A percentile compares a stretch with the other conserved stretches of the same genome.
phyloP scores from a whole-genome alignment of 2,113 vertebrate species.

The Xyliphius kryptos region DNA sequence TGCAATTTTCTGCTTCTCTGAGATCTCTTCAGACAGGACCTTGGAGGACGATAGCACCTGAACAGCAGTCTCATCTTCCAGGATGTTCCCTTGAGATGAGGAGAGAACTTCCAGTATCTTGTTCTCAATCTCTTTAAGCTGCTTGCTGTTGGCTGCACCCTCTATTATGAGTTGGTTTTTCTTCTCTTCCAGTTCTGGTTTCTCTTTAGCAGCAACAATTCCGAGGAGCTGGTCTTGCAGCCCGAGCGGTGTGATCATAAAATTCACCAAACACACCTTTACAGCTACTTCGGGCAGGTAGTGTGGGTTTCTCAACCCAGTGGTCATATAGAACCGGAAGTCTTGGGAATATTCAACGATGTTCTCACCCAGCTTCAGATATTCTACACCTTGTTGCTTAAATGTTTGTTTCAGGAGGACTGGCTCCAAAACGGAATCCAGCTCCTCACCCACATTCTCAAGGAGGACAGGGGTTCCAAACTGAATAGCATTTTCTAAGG shows the following conservation, averaged over 20 bases:
- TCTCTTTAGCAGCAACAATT: slow-evolving; percentile 84
- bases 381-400: slow-evolving; percentile 85
- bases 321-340: slow-evolving; percentile 88
- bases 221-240: slow-evolving; percentile 89
- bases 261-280: slow-evolving; percentile 91
- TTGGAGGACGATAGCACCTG: slow-evolving; percentile 84
- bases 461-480: slow-evolving; percentile 82
- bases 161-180: slow-evolving; percentile 86
- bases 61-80: slow-evolving; percentile 86
- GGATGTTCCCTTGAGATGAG: slow-evolving; percentile 82
- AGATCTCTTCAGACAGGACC: slow-evolving; percentile 79
- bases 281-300: slow-evolving; percentile 87
- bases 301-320: slow-evolving; percentile 84
- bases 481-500: slow-evolving; percentile 80
- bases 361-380: slow-evolving; percentile 85
- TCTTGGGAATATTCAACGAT: slow-evolving; percentile 79
- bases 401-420: slow-evolving; percentile 85
- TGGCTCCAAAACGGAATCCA: slow-evolving; percentile 83
- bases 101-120: slow-evolving; percentile 84
- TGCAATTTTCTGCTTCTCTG: slow-evolving; percentile 82
- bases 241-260: slow-evolving; percentile 90
- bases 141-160: slow-evolving; percentile 80
- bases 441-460: slow-evolving; percentile 82
- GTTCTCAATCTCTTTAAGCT: slow-evolving; percentile 87
- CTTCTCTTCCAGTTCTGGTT: slow-evolving; percentile 85